Evolutionary conservation across 1,140 invertebrate genomes (phyloP).

Genomic region (Drosophila repletoides): DNA sequence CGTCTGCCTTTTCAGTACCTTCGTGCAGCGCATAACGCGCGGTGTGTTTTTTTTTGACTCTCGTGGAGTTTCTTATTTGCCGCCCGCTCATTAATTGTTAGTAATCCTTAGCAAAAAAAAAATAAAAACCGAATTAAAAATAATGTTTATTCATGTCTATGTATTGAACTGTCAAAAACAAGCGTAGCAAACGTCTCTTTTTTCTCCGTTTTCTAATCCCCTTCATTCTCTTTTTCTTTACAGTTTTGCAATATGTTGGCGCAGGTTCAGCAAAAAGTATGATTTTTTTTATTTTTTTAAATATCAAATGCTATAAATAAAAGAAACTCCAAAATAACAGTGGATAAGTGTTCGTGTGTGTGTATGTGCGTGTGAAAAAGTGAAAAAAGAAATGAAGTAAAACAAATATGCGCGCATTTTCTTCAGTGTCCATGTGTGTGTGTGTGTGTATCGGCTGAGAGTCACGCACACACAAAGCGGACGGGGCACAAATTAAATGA

Average conservation of each 20-base stretch:
- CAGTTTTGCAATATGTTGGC: constrained; percentile 64
- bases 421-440: too few species aligned
- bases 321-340: too few species aligned
- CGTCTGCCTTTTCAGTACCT: constrained; percentile 65
- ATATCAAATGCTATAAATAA: constrained; percentile 54
- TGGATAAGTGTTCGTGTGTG: background rate
- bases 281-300: constrained; percentile 42
- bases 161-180: constrained; percentile 13
- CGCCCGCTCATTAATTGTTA: constrained; percentile 55
- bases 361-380: constrained; percentile 26
- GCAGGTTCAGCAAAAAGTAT: constrained; percentile 66
- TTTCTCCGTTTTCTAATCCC: constrained; percentile 6
- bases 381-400: constrained; percentile 58
- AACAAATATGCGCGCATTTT: constrained; percentile 71
- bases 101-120: constrained; percentile 14
- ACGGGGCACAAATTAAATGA: constrained; percentile 50
- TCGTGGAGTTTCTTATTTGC: constrained; percentile 64
- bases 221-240: constrained; percentile 37
- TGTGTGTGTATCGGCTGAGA: constrained; percentile 65
- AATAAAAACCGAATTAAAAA: background rate
- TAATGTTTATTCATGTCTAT: constrained; percentile 2
- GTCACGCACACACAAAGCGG: constrained; percentile 43
- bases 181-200: constrained; percentile 20
- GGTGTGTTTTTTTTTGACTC: constrained; percentile 54
- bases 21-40: constrained; percentile 74